These are phyloP conservation scores for Apotomis betuletana DNA, from an alignment of 2,888 invertebrate species.

Conservation along the genomic window DNA sequence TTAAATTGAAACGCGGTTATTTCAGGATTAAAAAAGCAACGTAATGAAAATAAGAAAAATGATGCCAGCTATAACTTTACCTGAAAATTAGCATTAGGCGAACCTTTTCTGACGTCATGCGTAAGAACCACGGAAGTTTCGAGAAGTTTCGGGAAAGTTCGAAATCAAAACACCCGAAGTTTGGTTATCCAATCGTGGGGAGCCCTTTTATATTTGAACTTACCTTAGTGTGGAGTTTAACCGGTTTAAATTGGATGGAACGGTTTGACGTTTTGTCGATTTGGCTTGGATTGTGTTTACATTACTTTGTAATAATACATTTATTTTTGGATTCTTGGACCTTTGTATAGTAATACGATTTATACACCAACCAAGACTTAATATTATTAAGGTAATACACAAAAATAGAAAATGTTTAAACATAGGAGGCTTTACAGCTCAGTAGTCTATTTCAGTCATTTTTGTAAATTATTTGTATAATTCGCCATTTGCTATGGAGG, in stretches of 20 bases:
- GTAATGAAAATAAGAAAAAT: conserved; percentile 13
- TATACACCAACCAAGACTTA: too few relatives aligned
- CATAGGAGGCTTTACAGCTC: too few relatives aligned
- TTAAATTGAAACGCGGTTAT: conserved; percentile 24
- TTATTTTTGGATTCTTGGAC: too few relatives aligned
- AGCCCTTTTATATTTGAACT: conserved; percentile 12
- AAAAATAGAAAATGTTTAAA: too few relatives aligned
- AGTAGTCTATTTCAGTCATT: too few relatives aligned
- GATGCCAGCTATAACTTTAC: conserved; percentile 9
- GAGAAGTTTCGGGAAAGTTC: conserved; percentile 1
- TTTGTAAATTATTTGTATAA: too few relatives aligned
- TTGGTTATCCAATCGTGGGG: neutral
- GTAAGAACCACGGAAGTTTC: conserved; percentile 12
- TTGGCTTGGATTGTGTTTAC: too few relatives aligned
- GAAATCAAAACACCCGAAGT: conserved; percentile 18
- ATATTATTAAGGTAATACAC: too few relatives aligned
- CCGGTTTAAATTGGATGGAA: neutral
- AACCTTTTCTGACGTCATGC: conserved; percentile 21
- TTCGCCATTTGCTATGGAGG: too few relatives aligned
- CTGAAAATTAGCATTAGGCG: conserved; percentile 24
- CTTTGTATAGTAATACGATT: too few relatives aligned
- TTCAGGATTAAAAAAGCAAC: conserved; percentile 21
- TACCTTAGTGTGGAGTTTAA: conserved; percentile 16
- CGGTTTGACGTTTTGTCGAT: neutral
- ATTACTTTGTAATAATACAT: too few relatives aligned